Percentiles rank a stretch among this genome's conserved stretches.
Evolutionary conservation across 2,113 vertebrate genomes (phyloP).

Genomic region (Columba janthina): DNA sequence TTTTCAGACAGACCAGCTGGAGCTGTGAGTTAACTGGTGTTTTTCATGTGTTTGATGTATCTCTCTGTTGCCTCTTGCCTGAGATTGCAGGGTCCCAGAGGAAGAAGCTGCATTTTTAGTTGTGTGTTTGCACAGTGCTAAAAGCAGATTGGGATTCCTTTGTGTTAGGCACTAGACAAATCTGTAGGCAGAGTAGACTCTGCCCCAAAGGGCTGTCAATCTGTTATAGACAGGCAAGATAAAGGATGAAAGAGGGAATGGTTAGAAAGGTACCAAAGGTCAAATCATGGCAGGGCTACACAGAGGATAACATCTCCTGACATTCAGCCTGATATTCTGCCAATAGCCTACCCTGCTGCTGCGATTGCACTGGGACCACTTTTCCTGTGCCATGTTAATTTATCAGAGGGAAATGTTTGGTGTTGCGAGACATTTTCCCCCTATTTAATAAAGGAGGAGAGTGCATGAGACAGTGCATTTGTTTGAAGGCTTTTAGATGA

Average conservation of each 20-base stretch:
- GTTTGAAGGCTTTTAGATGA: not conserved
- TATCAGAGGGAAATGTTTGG: not conserved
- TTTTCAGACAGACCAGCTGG: not conserved
- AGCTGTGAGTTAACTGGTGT: not conserved
- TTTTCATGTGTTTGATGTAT: conserved; percentile 13
- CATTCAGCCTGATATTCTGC: not conserved
- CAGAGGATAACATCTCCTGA: not conserved
- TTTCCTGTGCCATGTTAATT: not conserved
- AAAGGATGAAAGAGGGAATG: conserved; percentile 56
- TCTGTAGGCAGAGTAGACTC: not conserved
- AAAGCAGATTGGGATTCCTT: conserved; percentile 53
- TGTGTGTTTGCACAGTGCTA: conserved; percentile 37
- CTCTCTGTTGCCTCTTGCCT: conserved; percentile 1
- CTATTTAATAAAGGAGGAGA: not conserved
- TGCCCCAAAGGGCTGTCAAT: conserved; percentile 37
- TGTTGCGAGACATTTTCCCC: not conserved
- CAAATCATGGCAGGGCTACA: not conserved
- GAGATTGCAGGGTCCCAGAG: conserved; percentile 32
- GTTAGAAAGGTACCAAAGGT: conserved; percentile 40
- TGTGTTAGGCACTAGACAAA: conserved; percentile 27
- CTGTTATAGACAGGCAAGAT: conserved; percentile 36
- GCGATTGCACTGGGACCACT: not conserved
- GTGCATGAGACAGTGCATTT: not conserved
- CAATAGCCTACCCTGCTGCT: not conserved
- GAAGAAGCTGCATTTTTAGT: conserved; percentile 29